phyloP scores from a whole-genome alignment of 1,140 invertebrate genomes.

The Ceratoteleas bidentatus region DNA sequence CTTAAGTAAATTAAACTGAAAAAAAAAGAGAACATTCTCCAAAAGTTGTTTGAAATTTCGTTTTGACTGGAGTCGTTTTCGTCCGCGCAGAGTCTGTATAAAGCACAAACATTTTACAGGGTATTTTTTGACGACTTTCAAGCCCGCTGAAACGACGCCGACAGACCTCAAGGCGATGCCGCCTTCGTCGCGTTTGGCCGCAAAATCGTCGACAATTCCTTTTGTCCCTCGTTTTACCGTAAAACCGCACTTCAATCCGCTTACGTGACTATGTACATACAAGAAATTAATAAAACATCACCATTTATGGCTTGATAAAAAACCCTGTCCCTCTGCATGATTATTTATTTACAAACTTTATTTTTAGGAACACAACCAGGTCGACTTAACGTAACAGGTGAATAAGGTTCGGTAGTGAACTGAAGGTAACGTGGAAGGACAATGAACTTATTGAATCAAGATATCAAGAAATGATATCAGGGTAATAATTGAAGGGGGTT shows the following conservation, averaged over 20 bases:
- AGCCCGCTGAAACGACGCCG: not conserved
- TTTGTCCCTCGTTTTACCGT: constrained; percentile 1
- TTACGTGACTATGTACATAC: constrained; percentile 55
- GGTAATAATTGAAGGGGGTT: too few relatives aligned
- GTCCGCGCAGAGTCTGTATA: constrained; percentile 23
- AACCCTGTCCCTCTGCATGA: constrained; percentile 2
- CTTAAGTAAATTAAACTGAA: too few relatives aligned
- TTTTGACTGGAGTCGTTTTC: not conserved
- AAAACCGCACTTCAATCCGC: constrained; percentile 52
- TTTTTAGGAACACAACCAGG: not conserved
- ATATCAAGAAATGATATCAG: too few relatives aligned
- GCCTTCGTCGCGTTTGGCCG: too few relatives aligned
- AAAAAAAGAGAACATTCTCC: not conserved
- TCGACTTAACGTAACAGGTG: not conserved
- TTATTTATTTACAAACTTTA: constrained; percentile 25
- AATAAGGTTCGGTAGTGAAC: not conserved
- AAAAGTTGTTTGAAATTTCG: not conserved
- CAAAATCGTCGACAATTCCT: not conserved
- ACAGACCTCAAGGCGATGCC: too few relatives aligned
- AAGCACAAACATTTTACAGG: constrained; percentile 55
- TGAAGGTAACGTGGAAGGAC: not conserved
- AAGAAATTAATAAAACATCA: constrained; percentile 60
- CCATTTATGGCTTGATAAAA: constrained; percentile 52
- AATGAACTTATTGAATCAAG: not conserved
- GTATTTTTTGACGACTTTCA: constrained; percentile 19